Evolutionary conservation across 2,113 vertebrate species (phyloP), one percentile per base, ranked within the genome.

Genomic region (Atherinomorus stipes): DNA sequence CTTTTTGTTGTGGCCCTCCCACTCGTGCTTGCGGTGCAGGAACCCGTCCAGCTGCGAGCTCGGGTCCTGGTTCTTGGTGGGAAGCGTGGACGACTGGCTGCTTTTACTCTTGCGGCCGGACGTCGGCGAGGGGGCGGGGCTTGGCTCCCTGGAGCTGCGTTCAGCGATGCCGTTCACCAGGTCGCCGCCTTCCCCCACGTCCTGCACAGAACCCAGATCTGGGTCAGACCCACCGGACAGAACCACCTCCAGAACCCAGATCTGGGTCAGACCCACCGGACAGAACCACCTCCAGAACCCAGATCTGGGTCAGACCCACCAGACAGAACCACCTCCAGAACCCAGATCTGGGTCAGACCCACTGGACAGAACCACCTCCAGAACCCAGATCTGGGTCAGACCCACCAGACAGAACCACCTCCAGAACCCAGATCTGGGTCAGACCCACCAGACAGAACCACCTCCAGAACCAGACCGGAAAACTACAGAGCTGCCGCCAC

Each of bases 1-100:
- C 86, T 99, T 99, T 90, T 99, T 99, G 88, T 95, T 99, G 88
- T 96, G 96, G 2, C 95, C 95, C 90, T 99, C 98, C 96, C 95
- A 98, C 75, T 99, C 97, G 0, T 98, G 98, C 60, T 99, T 99
- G 87, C 98, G 96, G 79, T 98, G 95, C 51, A 99, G 90, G 81
- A 96, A 90, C 65, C 96, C 96, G 83, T 99, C 97, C 90, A 96
- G 93, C 91, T 95, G 97, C 21, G 95, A 71, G 4, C 45, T 89
- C 0, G 94, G 81, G 75, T 96, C 96, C 85, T 96, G 96, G 47
- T 94, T 94, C 87, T 95, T 95, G 91, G 94, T 85, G 0, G 97
- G 97, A 60, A 98, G 92, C 7, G 96, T 97, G 79, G 96, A 93
- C 0, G 96, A 93, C 54, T 95, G 96, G 77, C 96, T 88, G 19